Percentiles rank a stretch among this genome's conserved stretches.
Conservation (phyloP, 2,113 vertebrate genomes). For the Lontra canadensis region DNA sequence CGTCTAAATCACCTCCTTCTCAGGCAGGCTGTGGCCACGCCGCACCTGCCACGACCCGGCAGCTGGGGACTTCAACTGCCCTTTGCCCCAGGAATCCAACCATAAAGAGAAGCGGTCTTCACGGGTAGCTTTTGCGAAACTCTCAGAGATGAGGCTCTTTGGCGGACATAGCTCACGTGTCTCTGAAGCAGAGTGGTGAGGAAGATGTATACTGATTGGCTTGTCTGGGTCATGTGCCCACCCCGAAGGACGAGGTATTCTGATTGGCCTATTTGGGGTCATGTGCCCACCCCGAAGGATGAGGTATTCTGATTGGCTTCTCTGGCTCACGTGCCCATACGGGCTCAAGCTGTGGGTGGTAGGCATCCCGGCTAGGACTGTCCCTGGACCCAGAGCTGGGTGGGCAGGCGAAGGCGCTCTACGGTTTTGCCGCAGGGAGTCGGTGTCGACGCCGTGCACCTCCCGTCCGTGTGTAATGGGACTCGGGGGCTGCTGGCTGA, state of each 20-base stretch:
- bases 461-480: background rate
- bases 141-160: background rate
- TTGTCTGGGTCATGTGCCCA: background rate
- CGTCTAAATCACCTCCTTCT: background rate
- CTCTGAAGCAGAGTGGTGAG: background rate
- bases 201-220: background rate
- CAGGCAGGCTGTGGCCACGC: background rate
- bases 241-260: no score
- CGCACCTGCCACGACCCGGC: background rate
- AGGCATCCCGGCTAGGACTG: no score
- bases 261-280: background rate
- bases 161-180: background rate
- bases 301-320: background rate
- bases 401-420: fast-evolving
- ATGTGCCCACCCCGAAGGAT: background rate
- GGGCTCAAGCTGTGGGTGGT: background rate
- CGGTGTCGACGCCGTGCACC: fast-evolving
- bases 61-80: no score
- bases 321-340: background rate
- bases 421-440: fast-evolving
- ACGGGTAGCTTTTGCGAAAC: background rate
- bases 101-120: background rate
- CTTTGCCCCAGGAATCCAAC: background rate
- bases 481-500: background rate
- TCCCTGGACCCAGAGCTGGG: fast-evolving